Evolutionary conservation across 2,888 invertebrate species (phyloP).

Genomic region (Aporophyla nigra): DNA sequence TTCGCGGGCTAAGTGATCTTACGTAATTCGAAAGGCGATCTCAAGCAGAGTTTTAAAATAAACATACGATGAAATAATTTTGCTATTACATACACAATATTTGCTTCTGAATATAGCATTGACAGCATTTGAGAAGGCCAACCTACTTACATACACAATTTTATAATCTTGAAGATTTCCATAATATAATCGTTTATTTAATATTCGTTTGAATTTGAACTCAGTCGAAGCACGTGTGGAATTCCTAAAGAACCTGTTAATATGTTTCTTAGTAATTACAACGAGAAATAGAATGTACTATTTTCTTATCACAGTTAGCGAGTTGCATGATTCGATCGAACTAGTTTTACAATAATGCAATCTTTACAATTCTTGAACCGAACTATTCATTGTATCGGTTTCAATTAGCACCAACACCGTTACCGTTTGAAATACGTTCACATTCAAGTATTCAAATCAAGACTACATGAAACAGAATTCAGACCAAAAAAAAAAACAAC

Average conservation of each 20-base stretch:
- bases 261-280: conserved; percentile 19
- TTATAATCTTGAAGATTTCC: conserved; percentile 19
- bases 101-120: conserved; percentile 43
- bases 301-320: conserved; percentile 39
- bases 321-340: conserved; percentile 31
- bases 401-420: conserved; percentile 33
- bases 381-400: conserved; percentile 37
- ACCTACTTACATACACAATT: conserved; percentile 42
- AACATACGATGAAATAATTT: conserved; percentile 38
- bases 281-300: conserved; percentile 26
- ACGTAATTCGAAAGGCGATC: conserved; percentile 60
- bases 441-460: conserved; percentile 44
- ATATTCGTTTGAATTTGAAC: neutral
- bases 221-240: neutral
- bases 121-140: conserved; percentile 29
- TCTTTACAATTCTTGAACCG: conserved; percentile 28
- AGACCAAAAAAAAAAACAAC: conserved; percentile 40
- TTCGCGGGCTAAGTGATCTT: conserved; percentile 56
- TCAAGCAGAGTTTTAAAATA: conserved; percentile 53
- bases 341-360: conserved; percentile 41
- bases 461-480: conserved; percentile 42
- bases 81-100: conserved; percentile 31
- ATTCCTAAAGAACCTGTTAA: conserved; percentile 6
- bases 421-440: conserved; percentile 31
- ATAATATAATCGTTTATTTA: neutral